Evolutionary conservation across 2,797 vertebrate genomes (phyloP), one percentile per base, ranked within the genome.

Genomic region (Trachops cirrhosus): DNA sequence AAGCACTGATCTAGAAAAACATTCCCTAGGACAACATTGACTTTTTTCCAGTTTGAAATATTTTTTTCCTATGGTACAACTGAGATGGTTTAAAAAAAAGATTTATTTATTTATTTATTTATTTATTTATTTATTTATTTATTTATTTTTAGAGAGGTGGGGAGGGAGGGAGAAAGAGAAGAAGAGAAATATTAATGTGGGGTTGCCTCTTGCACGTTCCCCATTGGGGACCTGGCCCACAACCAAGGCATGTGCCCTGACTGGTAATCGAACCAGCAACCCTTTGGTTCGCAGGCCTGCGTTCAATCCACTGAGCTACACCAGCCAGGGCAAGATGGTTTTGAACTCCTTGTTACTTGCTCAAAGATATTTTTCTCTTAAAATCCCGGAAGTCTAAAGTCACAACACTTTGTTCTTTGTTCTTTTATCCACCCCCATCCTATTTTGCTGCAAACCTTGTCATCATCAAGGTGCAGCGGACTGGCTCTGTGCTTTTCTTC

Each of bases 331-430:
- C 41, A 41, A 79, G 22, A 84, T 89, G 21, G 21, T 74, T 94
- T 86, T 92, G 73, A 89, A 94, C 32, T 86, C 64, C 46, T 89
- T 93, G 54, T 18, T 92, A 11, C 29, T 77, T 96, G 12, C 46
- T 86, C 78, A 90, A 52, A 94, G 32, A 22, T 39, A 50, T 88
- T 97, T 96, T 96, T 91, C 85, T 94, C 86, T 70, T 90, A 78
- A 87, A 82, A 89, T 90, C 87, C 77, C 90, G 34, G 34, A 90
- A 88, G 67, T 80, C 46, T 94, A 34, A 85, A 96, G 67, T 88
- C 82, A 89, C 24, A 32, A 54, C 14, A 52, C 46, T 79, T 90
- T 93, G 62, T 95, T 94, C 92, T 95, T 87, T 96, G 78, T 93
- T 97, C 94, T 92, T 93, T 93, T 50, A 83, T 93, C 85, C 70